Evolutionary conservation across 2,888 invertebrate species (phyloP), one percentile per base, ranked within the genome.

Genomic region (Synanthedon formicaeformis): DNA sequence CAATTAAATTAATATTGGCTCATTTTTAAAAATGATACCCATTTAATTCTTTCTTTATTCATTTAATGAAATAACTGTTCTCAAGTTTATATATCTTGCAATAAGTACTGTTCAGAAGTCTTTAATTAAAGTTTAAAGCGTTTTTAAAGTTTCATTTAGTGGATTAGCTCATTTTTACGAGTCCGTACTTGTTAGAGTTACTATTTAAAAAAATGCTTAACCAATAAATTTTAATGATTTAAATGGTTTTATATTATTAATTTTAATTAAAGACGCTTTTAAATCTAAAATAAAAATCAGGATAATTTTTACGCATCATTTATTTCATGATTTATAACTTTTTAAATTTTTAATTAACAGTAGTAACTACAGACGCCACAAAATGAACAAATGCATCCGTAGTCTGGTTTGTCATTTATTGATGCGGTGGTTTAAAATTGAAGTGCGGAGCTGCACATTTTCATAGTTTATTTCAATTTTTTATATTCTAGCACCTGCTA

Each of bases 341-440:
- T 34, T 34, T 1, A 2, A 5, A 10, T 6, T 34, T 34, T 34
- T 3, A 34, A 8, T 34, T 34, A 34, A 34, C 34, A 34, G 78
- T 69, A 53, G 60, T 41, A 65, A 60, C 63, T 87, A 87, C 86
- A 82, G 86, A 83, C 86, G 77, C 65, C 53, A 53, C 58, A 8
- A 61, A 85, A 81, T 74, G 69, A 69, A 59, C 56, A 64, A 65
- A 66, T 73, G 60, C 77, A 48, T 54, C 59, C 62, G 60, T 59
- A 66, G 67, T 62, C 67, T 76, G 71, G 75, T 80, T 80, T 85
- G 86, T 84, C 86, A 87, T 77, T 81, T 86, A 87, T 87, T 85
- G 87, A 87, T 87, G 87, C 87, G 87, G 87, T 87, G 87, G 87
- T 87, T 87, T 87, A 81, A 34, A 86, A 84, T 82, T 82, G 74